Percentiles rank a stretch among this genome's conserved stretches.
phyloP scores from a whole-genome alignment of 2,797 vertebrate species.

The Myotis findleyi region DNA sequence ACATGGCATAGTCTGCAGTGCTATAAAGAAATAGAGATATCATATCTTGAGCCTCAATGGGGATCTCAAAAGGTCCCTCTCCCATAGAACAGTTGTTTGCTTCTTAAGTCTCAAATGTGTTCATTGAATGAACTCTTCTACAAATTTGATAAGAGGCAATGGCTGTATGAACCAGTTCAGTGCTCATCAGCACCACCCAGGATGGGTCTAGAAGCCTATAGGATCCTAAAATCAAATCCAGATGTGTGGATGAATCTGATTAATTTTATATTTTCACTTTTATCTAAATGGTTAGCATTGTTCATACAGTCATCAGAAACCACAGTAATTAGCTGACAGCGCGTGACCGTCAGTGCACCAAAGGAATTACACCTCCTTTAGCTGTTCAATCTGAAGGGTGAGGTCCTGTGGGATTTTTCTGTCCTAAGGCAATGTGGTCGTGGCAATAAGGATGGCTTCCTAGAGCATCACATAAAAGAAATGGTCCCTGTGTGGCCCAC shows the following conservation, averaged over 20 bases:
- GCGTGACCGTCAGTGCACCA: background rate
- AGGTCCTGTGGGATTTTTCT: background rate
- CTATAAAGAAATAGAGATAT: slow-evolving; percentile 82
- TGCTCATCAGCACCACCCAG: background rate
- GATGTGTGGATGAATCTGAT: background rate
- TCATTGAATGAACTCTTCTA: background rate
- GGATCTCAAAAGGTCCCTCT: background rate
- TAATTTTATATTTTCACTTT: background rate
- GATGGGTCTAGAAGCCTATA: background rate
- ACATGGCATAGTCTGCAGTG: slow-evolving; percentile 93
- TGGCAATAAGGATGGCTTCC: background rate
- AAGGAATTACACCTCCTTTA: background rate
- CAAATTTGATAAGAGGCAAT: background rate
- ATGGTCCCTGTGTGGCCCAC: background rate
- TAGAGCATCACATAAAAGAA: background rate
- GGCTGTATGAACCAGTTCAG: background rate
- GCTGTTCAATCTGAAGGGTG: background rate
- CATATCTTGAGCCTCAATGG: no score
- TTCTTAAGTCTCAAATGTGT: background rate
- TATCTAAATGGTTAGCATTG: background rate
- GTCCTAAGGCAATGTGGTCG: background rate
- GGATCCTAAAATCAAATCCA: background rate
- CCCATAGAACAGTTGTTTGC: background rate
- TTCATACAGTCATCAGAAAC: background rate
- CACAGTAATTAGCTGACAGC: background rate